These are phyloP conservation scores for Tethya wilhelma DNA, from an alignment of 37 sponge, comb jelly and placozoan species.

Conservation along the genomic window DNA sequence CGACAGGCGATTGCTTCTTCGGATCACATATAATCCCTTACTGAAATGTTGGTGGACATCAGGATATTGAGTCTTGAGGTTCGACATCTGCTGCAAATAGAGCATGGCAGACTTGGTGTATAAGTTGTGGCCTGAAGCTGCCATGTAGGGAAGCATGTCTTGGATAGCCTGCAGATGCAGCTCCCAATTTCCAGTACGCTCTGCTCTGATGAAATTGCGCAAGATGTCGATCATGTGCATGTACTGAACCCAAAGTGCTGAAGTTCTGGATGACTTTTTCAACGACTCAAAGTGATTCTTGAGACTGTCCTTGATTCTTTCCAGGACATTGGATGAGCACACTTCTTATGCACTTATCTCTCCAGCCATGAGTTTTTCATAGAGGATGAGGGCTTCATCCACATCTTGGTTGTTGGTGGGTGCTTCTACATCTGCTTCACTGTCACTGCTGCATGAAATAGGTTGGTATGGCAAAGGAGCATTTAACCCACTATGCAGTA, in stretches of 20 bases:
- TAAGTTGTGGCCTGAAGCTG: slow-evolving; percentile 38
- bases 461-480: slow-evolving; percentile 10
- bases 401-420: not conserved
- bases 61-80: slow-evolving; percentile 27
- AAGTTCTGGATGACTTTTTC: slow-evolving; percentile 40
- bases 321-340: slow-evolving; percentile 12
- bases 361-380: slow-evolving; percentile 27
- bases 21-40: slow-evolving; percentile 33
- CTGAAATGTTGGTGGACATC: slow-evolving; percentile 35
- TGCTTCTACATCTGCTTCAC: not conserved
- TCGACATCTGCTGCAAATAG: slow-evolving; percentile 33
- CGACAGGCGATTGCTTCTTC: slow-evolving; percentile 40
- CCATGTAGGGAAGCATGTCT: slow-evolving; percentile 49
- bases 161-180: slow-evolving; percentile 32
- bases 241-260: slow-evolving; percentile 45
- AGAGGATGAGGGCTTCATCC: slow-evolving; percentile 28
- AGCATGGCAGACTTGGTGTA: slow-evolving; percentile 50
- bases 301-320: slow-evolving; percentile 24
- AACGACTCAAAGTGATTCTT: slow-evolving; percentile 5
- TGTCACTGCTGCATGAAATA: not conserved
- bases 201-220: slow-evolving; percentile 45
- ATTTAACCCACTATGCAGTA: slow-evolving; percentile 9
- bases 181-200: slow-evolving; percentile 51
- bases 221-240: slow-evolving; percentile 49
- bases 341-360: slow-evolving; percentile 19